Evolutionary conservation across 2,113 vertebrate species (phyloP).

Genomic region (Ploceus nigricollis): DNA sequence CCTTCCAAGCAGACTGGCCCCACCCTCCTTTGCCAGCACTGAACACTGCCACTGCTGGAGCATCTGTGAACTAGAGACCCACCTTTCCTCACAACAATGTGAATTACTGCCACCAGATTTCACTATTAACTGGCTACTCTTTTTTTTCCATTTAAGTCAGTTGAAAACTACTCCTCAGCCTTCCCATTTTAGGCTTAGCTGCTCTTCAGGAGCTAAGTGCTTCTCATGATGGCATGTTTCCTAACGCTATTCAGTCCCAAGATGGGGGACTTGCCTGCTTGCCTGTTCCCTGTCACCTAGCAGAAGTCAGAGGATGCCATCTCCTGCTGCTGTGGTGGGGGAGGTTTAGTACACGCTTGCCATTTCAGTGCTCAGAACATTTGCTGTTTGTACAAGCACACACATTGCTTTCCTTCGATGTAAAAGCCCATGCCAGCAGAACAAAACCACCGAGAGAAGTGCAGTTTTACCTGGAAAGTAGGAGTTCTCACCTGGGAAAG

Average conservation of each 20-base stretch:
- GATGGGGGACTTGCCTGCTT: not conserved
- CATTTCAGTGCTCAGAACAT: not conserved
- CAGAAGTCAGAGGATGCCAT: conserved; percentile 18
- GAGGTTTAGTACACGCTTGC: conserved; percentile 1
- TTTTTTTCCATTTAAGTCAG: not conserved
- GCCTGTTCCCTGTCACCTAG: not conserved
- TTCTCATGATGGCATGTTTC: conserved; percentile 40
- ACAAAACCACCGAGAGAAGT: not conserved
- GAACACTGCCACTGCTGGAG: not conserved
- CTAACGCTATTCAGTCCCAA: conserved; percentile 40
- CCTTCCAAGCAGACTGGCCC: not conserved
- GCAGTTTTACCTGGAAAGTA: conserved; percentile 77
- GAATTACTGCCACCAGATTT: conserved; percentile 52
- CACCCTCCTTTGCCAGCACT: not conserved
- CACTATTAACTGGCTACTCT: conserved; percentile 13
- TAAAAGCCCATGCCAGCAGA: conserved; percentile 48
- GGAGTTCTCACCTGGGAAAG: conserved; percentile 89
- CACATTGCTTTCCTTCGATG: not conserved
- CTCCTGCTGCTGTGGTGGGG: conserved; percentile 39
- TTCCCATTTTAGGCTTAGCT: conserved; percentile 34
- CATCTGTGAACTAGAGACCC: not conserved
- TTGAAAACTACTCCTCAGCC: conserved; percentile 19
- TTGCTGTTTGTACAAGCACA: conserved; percentile 12
- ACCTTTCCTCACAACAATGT: not conserved
- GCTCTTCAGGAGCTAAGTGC: conserved; percentile 26